These are phyloP conservation scores for Chesias legatella DNA, from an alignment of 2,888 invertebrate species.

Conservation along the genomic window DNA sequence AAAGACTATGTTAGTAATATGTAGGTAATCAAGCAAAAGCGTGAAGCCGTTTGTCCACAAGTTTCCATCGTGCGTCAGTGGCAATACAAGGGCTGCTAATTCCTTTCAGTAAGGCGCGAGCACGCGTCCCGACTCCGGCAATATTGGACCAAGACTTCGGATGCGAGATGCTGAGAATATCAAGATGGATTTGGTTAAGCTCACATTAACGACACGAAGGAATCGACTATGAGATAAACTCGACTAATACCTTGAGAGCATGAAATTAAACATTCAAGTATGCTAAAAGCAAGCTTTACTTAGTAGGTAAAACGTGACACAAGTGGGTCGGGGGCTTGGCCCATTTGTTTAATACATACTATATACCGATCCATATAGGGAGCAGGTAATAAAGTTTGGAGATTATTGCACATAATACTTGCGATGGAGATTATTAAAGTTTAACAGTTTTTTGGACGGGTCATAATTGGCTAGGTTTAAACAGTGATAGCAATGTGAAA, in stretches of 20 bases:
- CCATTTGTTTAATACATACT: too few relatives aligned
- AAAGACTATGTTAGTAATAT: too few relatives aligned
- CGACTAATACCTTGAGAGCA: conserved; percentile 12
- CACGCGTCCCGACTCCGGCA: conserved; percentile 25
- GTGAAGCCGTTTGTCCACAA: background rate
- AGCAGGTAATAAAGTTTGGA: too few relatives aligned
- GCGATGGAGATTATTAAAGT: too few relatives aligned
- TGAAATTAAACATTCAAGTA: conserved; percentile 14
- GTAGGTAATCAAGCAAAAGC: too few relatives aligned
- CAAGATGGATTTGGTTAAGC: conserved; percentile 9
- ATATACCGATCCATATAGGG: too few relatives aligned
- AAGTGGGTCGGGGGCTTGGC: too few relatives aligned
- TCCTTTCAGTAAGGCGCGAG: conserved; percentile 19
- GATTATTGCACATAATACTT: too few relatives aligned
- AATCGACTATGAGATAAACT: conserved; percentile 15
- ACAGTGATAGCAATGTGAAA: too few relatives aligned
- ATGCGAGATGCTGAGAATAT: conserved; percentile 27
- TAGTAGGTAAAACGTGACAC: too few relatives aligned
- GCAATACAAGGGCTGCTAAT: conserved; percentile 19
- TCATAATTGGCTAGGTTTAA: too few relatives aligned
- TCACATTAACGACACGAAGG: conserved; percentile 14
- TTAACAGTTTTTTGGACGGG: too few relatives aligned
- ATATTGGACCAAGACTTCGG: conserved; percentile 29
- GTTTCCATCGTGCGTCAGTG: conserved; percentile 19
- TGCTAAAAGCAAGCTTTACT: conserved; percentile 2